Conservation (phyloP, 2,888 invertebrate species). For the Hedya salicella region DNA sequence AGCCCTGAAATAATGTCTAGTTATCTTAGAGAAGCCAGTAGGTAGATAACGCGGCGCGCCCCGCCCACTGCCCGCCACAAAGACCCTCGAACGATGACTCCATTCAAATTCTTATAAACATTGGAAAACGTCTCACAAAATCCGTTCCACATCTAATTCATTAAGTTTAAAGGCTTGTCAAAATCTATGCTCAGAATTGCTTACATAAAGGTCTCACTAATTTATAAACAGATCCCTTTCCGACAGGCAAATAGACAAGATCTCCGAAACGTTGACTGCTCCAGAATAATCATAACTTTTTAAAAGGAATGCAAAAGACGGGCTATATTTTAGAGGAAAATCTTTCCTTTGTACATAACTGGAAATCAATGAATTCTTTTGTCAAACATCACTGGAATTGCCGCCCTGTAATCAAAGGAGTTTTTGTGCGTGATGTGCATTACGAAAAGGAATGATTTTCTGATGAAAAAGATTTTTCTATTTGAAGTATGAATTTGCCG, state of each 20-base stretch:
- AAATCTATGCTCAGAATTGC: background rate
- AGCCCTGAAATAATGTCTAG: no score
- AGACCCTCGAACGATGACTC: no score
- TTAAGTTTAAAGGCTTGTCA: no score
- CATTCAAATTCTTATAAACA: no score
- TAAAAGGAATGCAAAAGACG: slow-evolving; percentile 30
- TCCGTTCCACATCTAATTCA: no score
- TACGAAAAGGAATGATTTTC: slow-evolving; percentile 24
- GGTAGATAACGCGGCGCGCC: no score
- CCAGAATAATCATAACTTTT: slow-evolving; percentile 29
- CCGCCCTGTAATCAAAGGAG: slow-evolving; percentile 37
- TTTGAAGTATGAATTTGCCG: slow-evolving; percentile 37
- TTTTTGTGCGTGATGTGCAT: slow-evolving; percentile 36
- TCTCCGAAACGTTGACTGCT: slow-evolving; percentile 11
- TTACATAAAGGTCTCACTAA: background rate
- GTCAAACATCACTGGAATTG: slow-evolving; percentile 39
- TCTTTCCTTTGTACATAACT: slow-evolving; percentile 30
- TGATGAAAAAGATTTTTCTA: slow-evolving; percentile 27
- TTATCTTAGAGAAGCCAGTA: no score
- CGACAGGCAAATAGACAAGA: background rate
- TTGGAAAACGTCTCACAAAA: no score
- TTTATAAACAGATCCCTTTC: background rate
- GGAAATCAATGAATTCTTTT: slow-evolving; percentile 37
- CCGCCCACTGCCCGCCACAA: no score
- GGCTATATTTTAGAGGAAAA: slow-evolving; percentile 23